Evolutionary conservation across 2,797 vertebrate genomes (phyloP).

Genomic region (Lates japonicus): DNA sequence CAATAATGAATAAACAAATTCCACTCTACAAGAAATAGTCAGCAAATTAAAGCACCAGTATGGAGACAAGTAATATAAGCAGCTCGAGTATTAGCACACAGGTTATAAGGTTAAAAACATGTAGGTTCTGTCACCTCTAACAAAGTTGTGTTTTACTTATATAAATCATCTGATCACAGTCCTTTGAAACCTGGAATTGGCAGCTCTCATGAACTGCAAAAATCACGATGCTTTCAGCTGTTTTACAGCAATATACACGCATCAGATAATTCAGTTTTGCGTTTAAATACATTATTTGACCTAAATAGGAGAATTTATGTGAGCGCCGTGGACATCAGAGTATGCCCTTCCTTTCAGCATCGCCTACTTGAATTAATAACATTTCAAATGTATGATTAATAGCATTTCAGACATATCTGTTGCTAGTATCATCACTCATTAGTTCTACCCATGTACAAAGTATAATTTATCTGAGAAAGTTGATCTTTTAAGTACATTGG

Average conservation of each 20-base stretch:
- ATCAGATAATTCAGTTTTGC: neutral
- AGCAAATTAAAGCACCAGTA: neutral
- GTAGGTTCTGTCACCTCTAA: neutral
- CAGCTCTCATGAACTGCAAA: neutral
- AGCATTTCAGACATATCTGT: neutral
- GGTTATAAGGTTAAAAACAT: neutral
- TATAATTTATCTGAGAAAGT: neutral
- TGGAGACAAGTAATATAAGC: neutral
- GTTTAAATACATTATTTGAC: neutral
- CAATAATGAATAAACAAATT: no score
- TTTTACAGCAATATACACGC: neutral
- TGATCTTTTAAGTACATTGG: neutral
- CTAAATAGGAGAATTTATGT: neutral
- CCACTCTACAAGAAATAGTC: no score
- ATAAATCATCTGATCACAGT: no score
- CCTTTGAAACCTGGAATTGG: no score
- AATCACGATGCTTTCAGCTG: neutral
- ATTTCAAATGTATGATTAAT: no score
- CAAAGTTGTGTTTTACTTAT: neutral
- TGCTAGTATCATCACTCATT: no score
- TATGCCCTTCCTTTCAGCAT: neutral
- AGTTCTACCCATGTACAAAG: no score
- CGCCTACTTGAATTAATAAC: neutral
- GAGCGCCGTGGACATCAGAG: neutral
- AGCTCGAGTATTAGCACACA: neutral